These are phyloP conservation scores for Latrodectus hesperus DNA, from an alignment of 2,888 invertebrate species.

Conservation along the genomic window DNA sequence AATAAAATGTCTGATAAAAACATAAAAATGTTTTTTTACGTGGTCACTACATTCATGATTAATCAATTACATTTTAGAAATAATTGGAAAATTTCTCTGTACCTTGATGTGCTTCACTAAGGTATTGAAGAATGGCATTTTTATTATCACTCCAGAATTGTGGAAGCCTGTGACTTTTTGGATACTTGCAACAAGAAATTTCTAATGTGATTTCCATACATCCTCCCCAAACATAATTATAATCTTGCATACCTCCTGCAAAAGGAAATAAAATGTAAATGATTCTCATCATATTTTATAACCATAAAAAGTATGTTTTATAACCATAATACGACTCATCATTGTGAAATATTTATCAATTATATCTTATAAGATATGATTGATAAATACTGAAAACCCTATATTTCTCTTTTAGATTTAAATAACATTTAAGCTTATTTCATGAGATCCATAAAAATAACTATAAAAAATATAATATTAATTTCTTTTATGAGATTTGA, in stretches of 20 bases:
- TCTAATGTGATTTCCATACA: conserved; percentile 96
- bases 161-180: conserved; percentile 84
- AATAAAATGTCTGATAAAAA: too few species aligned
- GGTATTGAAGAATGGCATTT: conserved; percentile 86
- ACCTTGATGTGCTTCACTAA: conserved; percentile 88
- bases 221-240: conserved; percentile 93
- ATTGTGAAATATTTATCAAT: too few species aligned
- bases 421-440: too few species aligned
- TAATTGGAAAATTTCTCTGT: neutral
- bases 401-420: too few species aligned
- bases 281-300: neutral
- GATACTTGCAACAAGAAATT: conserved; percentile 95
- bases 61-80: too few species aligned
- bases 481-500: too few species aligned
- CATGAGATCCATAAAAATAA: too few species aligned
- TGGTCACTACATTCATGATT: too few species aligned
- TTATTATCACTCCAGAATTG: conserved; percentile 93
- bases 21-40: too few species aligned
- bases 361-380: too few species aligned
- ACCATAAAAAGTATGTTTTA: neutral
- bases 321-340: neutral
- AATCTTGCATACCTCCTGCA: conserved; percentile 92
- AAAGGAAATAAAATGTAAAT: neutral
- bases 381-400: too few species aligned
- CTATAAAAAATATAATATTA: too few species aligned